phyloP scores from a whole-genome alignment of 2,797 vertebrate genomes.

The Borostomias antarcticus region DNA sequence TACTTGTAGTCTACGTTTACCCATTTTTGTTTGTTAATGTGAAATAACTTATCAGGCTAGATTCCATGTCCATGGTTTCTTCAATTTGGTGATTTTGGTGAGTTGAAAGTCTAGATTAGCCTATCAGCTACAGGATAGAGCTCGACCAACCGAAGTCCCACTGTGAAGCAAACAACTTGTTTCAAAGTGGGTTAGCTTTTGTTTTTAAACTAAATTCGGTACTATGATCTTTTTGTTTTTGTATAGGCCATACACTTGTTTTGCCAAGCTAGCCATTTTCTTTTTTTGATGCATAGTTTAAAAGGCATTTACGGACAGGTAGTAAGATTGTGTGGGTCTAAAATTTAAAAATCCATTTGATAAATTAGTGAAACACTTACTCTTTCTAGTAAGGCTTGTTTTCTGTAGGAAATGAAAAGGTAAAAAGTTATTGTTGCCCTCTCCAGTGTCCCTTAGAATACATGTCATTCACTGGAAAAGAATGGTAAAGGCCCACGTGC shows the following conservation, averaged over 20 bases:
- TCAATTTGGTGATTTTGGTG: too few relatives aligned
- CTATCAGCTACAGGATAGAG: too few relatives aligned
- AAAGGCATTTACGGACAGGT: background rate
- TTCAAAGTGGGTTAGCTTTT: background rate
- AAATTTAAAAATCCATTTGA: background rate
- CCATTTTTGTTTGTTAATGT: background rate
- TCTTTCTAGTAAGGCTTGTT: background rate
- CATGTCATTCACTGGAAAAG: slow-evolving; percentile 72
- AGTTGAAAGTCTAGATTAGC: too few relatives aligned
- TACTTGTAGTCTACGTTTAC: too few relatives aligned
- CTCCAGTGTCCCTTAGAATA: slow-evolving; percentile 70
- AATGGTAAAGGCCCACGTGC: slow-evolving; percentile 70
- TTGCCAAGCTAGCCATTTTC: background rate
- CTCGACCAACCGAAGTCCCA: too few relatives aligned
- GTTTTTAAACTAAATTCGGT: background rate
- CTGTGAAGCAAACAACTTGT: background rate
- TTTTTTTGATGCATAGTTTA: background rate
- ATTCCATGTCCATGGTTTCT: too few relatives aligned
- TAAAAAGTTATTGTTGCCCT: slow-evolving; percentile 10
- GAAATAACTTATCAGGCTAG: too few relatives aligned
- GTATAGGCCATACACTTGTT: background rate
- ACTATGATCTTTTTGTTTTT: background rate
- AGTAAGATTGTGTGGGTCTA: background rate
- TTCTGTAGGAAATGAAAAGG: slow-evolving; percentile 25
- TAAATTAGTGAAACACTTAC: slow-evolving; percentile 1